A percentile compares a stretch with the other conserved stretches of the same genome.
phyloP scores from a whole-genome alignment of 2,797 vertebrate species.

The Coracias cyanogaster region DNA sequence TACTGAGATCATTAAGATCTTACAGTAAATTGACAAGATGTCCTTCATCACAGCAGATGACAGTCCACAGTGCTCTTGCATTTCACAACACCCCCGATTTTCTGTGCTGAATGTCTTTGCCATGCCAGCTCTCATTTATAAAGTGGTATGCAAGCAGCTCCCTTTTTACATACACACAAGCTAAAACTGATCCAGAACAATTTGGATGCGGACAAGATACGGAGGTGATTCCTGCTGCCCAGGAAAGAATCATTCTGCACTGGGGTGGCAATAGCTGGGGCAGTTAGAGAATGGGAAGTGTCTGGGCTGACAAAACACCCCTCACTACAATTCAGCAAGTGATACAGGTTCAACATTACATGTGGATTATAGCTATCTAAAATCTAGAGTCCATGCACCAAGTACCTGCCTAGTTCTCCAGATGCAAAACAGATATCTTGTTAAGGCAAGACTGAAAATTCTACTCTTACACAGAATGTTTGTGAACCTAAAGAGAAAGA shows the following conservation, averaged over 20 bases:
- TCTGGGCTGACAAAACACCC: not conserved
- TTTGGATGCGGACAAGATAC: not conserved
- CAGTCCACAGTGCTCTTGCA: fast-evolving
- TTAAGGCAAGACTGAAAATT: not conserved
- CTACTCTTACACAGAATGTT: not conserved
- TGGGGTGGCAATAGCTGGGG: not conserved
- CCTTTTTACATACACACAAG: not conserved
- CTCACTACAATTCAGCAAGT: not conserved
- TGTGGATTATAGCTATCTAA: not conserved
- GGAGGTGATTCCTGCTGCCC: not conserved
- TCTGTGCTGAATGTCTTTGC: not conserved
- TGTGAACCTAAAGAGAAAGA: not conserved
- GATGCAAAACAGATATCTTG: not conserved
- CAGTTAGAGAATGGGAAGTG: fast-evolving
- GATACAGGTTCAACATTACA: not conserved
- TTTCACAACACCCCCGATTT: not conserved
- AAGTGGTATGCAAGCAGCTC: not conserved
- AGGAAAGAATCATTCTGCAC: not conserved
- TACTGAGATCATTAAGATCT: not conserved
- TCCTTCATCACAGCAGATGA: not conserved
- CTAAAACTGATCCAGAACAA: not conserved
- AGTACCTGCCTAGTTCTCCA: not conserved
- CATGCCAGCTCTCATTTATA: not conserved
- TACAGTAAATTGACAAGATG: not conserved
- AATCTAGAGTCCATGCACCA: not conserved